Conservation (phyloP, 1,140 invertebrate genomes). For the Pantala flavescens region DNA sequence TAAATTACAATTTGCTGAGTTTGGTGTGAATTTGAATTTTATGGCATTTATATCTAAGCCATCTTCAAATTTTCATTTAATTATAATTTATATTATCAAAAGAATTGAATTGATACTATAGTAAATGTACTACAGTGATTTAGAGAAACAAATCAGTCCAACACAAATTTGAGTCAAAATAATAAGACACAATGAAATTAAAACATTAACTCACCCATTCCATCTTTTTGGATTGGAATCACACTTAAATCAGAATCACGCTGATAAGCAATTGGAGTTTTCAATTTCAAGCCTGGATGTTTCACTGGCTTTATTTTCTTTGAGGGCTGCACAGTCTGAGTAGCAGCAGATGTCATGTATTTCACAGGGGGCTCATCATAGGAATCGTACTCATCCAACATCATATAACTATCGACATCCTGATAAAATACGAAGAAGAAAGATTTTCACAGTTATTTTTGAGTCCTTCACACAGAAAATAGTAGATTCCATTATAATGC, state of each 20-base stretch:
- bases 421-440: background rate
- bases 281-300: conserved; percentile 60
- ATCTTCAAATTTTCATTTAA: no score
- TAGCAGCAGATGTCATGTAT: conserved; percentile 11
- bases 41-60: no score
- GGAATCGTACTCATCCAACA: background rate
- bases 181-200: no score
- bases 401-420: background rate
- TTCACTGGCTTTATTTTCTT: conserved; percentile 64
- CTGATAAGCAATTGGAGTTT: conserved; percentile 69
- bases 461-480: background rate
- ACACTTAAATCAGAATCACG: conserved; percentile 65
- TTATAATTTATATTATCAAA: no score
- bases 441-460: background rate
- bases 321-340: conserved; percentile 31
- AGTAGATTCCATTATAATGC: no score
- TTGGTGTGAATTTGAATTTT: no score
- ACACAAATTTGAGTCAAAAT: no score
- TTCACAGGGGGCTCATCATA: background rate
- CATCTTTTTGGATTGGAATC: conserved; percentile 69
- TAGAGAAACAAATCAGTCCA: no score
- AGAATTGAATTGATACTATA: no score
- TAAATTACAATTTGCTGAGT: no score
- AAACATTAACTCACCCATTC: conserved; percentile 52
- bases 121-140: no score